Base-by-base conservation (phyloP, 2,113 vertebrate species). In the Nipponia nippon region DNA sequence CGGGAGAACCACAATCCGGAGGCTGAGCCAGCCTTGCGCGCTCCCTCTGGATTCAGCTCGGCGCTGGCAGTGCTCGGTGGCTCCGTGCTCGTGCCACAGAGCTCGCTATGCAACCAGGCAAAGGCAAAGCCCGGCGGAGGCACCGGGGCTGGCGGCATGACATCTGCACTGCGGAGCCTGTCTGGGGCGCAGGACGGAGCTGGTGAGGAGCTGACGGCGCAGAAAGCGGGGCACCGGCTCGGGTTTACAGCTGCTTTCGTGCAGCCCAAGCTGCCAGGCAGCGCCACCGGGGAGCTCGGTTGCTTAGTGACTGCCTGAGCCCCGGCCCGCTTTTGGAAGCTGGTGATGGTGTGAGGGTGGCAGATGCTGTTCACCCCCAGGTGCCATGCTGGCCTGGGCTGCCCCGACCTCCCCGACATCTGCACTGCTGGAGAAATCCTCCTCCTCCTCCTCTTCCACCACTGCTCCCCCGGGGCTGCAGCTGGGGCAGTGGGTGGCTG, bases 271-370 rank as follows among this genome's bases (percentile, higher is more conserved):
- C 87, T 93, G 76, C 89, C 62, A 94, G 80, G 83, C 46, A 80
- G 87, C 12, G 1, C 67, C 67, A 85, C 86, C 44, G 38, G 36
- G 52, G n/a, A 88, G 71, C 52, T 13, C 11, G 55, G 79, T 81
- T 96, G 94, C 89, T 82, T 76, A 86, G 84, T n/a, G 92, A 72
- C 78, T 59, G 72, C 42, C 83, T 59, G 62, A 88, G 85, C 69
- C 63, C 78, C 78, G 32, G 53, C 55, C 73, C 83, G 70, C 65
- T 72, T 69, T 25, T 56, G 67, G 75, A 65, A 83, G 40, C 62
- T 73, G 87, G 23, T 20, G n/a, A 36, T 30, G 63, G 50, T 26
- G 21, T 10, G 42, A 77, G 40, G 34, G 25, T 66, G 67, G 73
- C 70, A 91, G 44, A 44, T 70, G 55, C 44, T 8, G 1, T 52